Evolutionary conservation across 1,140 invertebrate species (phyloP), one percentile per base, ranked within the genome.

Genomic region (Trichomalopsis sarcophagae): DNA sequence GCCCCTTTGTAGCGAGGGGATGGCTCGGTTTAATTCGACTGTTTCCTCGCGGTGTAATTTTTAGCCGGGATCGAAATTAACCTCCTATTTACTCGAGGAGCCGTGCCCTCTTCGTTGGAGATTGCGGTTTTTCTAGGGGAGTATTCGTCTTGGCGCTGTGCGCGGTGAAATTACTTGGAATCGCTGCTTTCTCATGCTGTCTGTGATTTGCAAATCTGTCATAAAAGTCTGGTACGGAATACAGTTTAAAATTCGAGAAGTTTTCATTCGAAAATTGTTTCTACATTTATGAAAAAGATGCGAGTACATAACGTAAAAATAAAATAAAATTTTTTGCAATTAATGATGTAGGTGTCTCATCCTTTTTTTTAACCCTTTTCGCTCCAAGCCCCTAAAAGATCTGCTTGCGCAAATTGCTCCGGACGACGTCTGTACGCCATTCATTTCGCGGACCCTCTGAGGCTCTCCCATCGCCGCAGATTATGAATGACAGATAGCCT

Each of bases 401-500:
- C 44, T 73, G 40, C 23, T n/a, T 33, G 69, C 3, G 50, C 17
- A 81, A 81, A 81, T 82, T 75, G 73, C 71, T 75, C 21, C 21
- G 27, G 55, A 77, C 73, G 36, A 55, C 23, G 14, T 14, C 23
- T 68, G 47, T 17, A 33, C 33, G 76, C 21, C 73, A 17, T 68
- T 83, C 36, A 44, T 77, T 50, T 68, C 13, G 11, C 47, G 9
- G 62, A 50, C 36, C 66, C 36, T 21, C 33, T 13, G 21, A 36
- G 17, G 7, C 30, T 74, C 36, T 17, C 44, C 80, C 73, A 81
- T 73, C 69, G 40, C 30, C 14, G 55, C 79, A 47, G 82, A 84
- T 87, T 81, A 87, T 84, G 81, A 81, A 87, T 87, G 86, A 80
- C 68, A 86, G 77, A 87, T 87, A 84, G 40, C 23, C 55, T 44